These are phyloP conservation scores for Isurus oxyrinchus DNA, from an alignment of 2,113 vertebrate species.

Conservation along the genomic window DNA sequence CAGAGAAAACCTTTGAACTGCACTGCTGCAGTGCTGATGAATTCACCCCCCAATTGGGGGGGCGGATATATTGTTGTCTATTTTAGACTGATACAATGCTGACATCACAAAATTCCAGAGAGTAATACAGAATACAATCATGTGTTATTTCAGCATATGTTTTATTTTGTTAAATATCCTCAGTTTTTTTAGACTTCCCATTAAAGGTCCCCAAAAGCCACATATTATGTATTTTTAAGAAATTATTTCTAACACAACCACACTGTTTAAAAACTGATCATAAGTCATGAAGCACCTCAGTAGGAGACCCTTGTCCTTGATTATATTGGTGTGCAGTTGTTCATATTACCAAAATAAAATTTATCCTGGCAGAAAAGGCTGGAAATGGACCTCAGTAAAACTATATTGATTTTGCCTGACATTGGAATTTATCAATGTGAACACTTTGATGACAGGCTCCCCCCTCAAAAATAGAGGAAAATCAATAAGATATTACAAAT, in stretches of 20 bases:
- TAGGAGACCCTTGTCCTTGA: background rate
- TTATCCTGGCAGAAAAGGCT: constrained; percentile 6
- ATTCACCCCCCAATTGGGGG: background rate
- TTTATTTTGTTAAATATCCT: background rate
- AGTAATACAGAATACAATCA: background rate
- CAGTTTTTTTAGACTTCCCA: background rate
- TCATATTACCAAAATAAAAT: constrained; percentile 21
- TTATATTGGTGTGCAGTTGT: background rate
- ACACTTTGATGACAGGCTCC: constrained; percentile 8
- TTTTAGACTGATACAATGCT: background rate
- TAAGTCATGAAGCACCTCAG: constrained; percentile 14
- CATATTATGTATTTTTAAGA: background rate
- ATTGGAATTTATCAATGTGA: constrained; percentile 35
- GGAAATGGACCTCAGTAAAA: constrained; percentile 28
- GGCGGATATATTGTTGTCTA: background rate
- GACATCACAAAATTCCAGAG: background rate
- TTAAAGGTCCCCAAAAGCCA: background rate
- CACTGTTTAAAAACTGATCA: background rate
- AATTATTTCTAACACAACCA: background rate
- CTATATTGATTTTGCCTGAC: constrained; percentile 30
- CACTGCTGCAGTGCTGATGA: background rate
- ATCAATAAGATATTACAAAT: constrained; percentile 17
- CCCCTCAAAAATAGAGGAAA: constrained; percentile 29
- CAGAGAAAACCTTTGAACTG: too few species aligned
- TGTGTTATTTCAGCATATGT: background rate